Evolutionary conservation across 2,888 invertebrate species (phyloP).

Genomic region (Rhagium mordax): DNA sequence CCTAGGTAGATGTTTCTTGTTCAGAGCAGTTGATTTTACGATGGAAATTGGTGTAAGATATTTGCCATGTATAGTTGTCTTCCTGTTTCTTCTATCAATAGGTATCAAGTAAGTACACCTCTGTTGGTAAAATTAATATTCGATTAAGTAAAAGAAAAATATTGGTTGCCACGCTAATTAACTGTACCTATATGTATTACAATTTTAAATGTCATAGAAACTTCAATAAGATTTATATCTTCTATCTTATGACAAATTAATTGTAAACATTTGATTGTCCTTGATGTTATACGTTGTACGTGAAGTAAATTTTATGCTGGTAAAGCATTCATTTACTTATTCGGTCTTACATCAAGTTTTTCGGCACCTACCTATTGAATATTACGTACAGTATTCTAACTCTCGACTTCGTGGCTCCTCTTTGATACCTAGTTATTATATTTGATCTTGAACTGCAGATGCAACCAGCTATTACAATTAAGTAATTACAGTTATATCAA

Average conservation of each 20-base stretch:
- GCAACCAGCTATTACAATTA: no score
- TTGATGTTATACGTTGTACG: neutral
- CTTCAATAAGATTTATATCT: no score
- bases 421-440: no score
- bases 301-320: neutral
- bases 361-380: no score
- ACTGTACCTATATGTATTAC: no score
- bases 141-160: conserved; percentile 68
- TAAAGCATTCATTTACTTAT: neutral
- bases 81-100: conserved; percentile 24
- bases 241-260: conserved; percentile 29
- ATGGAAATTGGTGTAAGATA: conserved; percentile 33
- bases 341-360: neutral
- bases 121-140: no score
- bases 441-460: no score
- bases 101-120: conserved; percentile 37
- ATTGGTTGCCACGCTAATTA: conserved; percentile 67
- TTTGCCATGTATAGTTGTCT: conserved; percentile 22
- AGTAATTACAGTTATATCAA: no score
- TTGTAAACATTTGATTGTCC: conserved; percentile 63
- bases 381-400: no score
- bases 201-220: no score
- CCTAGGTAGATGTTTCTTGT: neutral
- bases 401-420: no score
- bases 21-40: neutral